These are phyloP conservation scores for Leucophenga montana DNA, from an alignment of 2,888 invertebrate genomes.

Conservation along the genomic window DNA sequence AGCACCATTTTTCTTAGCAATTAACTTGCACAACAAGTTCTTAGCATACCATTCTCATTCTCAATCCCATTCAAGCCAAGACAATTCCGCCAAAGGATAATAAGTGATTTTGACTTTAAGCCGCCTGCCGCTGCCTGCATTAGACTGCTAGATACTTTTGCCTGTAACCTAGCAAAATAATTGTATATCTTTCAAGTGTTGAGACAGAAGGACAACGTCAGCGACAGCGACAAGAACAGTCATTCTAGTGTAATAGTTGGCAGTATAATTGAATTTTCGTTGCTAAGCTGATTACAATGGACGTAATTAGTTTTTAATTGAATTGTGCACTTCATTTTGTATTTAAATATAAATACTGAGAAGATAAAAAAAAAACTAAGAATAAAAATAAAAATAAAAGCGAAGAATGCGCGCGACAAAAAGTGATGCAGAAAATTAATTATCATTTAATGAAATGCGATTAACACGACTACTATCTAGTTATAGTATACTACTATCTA, in stretches of 20 bases:
- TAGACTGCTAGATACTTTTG: neutral
- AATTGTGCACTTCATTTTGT: constrained; percentile 55
- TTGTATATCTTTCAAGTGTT: constrained; percentile 4
- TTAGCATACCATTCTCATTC: neutral
- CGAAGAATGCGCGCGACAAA: constrained; percentile 11
- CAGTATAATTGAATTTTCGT: constrained; percentile 59
- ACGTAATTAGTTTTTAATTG: constrained; percentile 68
- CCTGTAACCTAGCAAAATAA: neutral
- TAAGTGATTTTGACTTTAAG: constrained; percentile 25
- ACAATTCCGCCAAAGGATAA: constrained; percentile 23
- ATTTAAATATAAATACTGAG: constrained; percentile 38
- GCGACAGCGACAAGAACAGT: neutral
- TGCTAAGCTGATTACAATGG: constrained; percentile 56
- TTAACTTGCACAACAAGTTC: constrained; percentile 20
- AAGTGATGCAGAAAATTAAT: constrained; percentile 27
- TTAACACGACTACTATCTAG: constrained; percentile 14
- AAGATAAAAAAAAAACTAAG: neutral
- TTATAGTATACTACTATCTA: neutral
- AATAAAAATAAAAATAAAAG: neutral
- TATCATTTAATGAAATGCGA: constrained; percentile 25
- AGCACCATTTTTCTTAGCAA: constrained; percentile 21
- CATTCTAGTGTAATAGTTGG: constrained; percentile 52
- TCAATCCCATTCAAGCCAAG: neutral
- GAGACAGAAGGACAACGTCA: neutral
- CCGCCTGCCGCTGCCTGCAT: neutral